These are phyloP conservation scores for Amazona finschi DNA, from an alignment of 2,797 vertebrate species.

Conservation along the genomic window DNA sequence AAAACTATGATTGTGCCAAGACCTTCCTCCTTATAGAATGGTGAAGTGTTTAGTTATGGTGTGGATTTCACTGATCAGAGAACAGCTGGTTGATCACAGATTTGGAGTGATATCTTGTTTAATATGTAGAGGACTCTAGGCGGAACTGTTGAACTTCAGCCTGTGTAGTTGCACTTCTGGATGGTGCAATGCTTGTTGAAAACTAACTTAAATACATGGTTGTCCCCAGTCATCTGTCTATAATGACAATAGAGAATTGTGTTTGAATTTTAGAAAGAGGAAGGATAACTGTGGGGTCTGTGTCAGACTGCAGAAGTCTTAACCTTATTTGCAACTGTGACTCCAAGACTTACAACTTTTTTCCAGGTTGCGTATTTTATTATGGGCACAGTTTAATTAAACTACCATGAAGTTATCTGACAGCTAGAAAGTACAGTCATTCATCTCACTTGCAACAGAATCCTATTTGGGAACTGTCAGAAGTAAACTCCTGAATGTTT, in stretches of 20 bases:
- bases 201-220: background rate
- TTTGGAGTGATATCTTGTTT: background rate
- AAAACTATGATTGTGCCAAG: background rate
- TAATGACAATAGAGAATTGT: background rate
- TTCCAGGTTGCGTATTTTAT: background rate
- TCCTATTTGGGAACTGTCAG: background rate
- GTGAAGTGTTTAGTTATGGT: background rate
- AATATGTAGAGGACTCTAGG: background rate
- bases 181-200: background rate
- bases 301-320: background rate
- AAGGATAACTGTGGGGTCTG: background rate
- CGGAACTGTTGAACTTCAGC: background rate
- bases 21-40: background rate
- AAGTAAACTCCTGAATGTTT: background rate
- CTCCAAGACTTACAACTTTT: background rate
- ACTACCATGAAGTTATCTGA: background rate
- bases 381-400: background rate
- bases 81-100: background rate
- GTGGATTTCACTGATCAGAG: background rate
- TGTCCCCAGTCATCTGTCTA: background rate
- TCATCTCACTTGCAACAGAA: background rate
- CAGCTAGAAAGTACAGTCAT: background rate
- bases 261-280: background rate
- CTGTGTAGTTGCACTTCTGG: background rate
- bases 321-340: background rate